A percentile compares a stretch with the other conserved stretches of the same genome.
Conservation (phyloP, 2,113 vertebrate genomes). For the Hippocampus comes region DNA sequence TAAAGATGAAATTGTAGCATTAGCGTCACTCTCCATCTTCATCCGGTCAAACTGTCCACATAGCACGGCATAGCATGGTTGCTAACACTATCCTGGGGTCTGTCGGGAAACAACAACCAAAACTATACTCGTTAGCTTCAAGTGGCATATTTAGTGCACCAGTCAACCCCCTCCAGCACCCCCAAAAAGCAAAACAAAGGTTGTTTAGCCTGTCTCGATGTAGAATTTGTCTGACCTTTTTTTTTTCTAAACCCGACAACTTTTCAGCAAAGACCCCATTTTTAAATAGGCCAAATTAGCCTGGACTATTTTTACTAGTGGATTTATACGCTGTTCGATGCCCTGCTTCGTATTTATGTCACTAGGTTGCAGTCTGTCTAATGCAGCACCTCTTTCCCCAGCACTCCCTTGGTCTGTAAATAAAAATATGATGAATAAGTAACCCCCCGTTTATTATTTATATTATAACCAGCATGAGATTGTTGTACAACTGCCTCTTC, state of each 20-base stretch:
- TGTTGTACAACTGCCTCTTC: no score
- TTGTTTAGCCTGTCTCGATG: background rate
- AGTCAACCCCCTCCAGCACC: no score
- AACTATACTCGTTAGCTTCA: background rate
- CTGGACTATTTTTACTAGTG: slow-evolving; percentile 9
- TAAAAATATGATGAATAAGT: no score
- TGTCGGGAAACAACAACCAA: background rate
- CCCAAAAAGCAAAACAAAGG: background rate
- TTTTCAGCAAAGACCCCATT: slow-evolving; percentile 2
- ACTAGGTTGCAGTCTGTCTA: background rate
- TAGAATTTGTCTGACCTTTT: background rate
- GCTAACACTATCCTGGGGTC: background rate
- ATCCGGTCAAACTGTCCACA: background rate
- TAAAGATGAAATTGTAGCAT: background rate
- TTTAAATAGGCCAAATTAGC: slow-evolving; percentile 1
- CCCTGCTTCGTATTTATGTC: slow-evolving; percentile 1
- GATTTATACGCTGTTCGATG: background rate
- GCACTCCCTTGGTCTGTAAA: no score
- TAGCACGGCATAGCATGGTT: background rate
- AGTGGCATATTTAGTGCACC: background rate
- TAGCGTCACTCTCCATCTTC: background rate
- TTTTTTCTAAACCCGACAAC: background rate
- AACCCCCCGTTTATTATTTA: no score
- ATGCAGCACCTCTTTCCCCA: background rate
- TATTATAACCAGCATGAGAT: no score